Conservation (phyloP, 2,113 vertebrate genomes). For the Pitta sordida region DNA sequence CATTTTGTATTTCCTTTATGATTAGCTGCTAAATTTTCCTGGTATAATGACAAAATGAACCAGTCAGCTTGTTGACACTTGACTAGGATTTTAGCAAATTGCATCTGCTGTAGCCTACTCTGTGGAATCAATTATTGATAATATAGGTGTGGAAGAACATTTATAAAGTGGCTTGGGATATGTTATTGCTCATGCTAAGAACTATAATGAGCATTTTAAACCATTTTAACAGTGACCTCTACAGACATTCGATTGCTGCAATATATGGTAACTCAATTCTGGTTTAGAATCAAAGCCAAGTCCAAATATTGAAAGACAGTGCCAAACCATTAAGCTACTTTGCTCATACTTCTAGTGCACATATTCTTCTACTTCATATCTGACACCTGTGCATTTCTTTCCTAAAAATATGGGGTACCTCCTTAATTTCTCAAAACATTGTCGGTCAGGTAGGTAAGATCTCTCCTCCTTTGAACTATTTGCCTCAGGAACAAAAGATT, state of each 20-base stretch:
- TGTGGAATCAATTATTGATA: conserved; percentile 56
- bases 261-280: not conserved
- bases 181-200: not conserved
- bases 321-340: not conserved
- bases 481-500: not conserved
- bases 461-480: not conserved
- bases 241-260: not conserved
- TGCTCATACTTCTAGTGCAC: not conserved
- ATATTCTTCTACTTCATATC: not conserved
- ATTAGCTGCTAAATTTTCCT: conserved; percentile 19
- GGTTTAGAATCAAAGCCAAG: not conserved
- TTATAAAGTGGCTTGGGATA: conserved; percentile 16
- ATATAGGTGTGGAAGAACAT: conserved; percentile 25
- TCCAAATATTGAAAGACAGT: not conserved
- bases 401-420: not conserved
- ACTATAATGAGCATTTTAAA: conserved; percentile 32
- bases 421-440: not conserved
- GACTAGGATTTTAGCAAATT: conserved; percentile 50
- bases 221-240: conserved; percentile 24
- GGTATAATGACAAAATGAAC: conserved; percentile 7
- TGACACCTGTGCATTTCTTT: not conserved
- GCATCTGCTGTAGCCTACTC: not conserved
- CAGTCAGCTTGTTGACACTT: conserved; percentile 54
- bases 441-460: not conserved
- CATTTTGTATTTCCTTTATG: conserved; percentile 6